Conservation (phyloP, 2,888 invertebrate genomes). For the Chalcosyrphus nemorum region DNA sequence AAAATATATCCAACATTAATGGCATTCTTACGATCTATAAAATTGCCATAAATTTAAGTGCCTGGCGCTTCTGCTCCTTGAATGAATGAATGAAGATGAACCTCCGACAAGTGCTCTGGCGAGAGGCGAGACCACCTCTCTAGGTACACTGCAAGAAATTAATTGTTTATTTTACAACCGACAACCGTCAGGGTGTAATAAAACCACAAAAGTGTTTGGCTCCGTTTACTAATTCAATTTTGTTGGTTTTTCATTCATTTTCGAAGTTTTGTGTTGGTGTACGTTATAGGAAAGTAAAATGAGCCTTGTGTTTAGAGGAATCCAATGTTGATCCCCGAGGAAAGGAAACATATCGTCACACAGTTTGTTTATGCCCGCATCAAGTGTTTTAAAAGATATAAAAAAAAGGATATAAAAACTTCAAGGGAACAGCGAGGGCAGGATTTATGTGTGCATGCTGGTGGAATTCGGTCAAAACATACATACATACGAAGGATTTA, state of each 20-base stretch:
- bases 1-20: constrained; percentile 65
- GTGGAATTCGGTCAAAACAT: constrained; percentile 56
- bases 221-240: constrained; percentile 24
- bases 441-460: constrained; percentile 61
- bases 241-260: constrained; percentile 19
- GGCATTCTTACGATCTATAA: constrained; percentile 71
- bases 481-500: constrained; percentile 2
- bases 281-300: not conserved
- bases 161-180: constrained; percentile 70
- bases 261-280: constrained; percentile 13
- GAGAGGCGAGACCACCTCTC: not conserved
- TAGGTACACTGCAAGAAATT: constrained; percentile 49
- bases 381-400: constrained; percentile 73
- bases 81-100: constrained; percentile 42
- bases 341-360: constrained; percentile 59
- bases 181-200: constrained; percentile 67
- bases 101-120: constrained; percentile 54
- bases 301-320: not conserved
- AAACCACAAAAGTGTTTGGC: constrained; percentile 59
- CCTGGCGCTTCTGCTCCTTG: constrained; percentile 51
- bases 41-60: constrained; percentile 69
- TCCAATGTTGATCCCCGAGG: constrained; percentile 34
- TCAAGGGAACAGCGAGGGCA: constrained; percentile 54
- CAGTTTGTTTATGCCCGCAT: constrained; percentile 68
- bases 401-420: constrained; percentile 73